A percentile compares a stretch with the other conserved stretches of the same genome.
Evolutionary conservation across 2,797 vertebrate genomes (phyloP).

Genomic region (Cossypha caffra): DNA sequence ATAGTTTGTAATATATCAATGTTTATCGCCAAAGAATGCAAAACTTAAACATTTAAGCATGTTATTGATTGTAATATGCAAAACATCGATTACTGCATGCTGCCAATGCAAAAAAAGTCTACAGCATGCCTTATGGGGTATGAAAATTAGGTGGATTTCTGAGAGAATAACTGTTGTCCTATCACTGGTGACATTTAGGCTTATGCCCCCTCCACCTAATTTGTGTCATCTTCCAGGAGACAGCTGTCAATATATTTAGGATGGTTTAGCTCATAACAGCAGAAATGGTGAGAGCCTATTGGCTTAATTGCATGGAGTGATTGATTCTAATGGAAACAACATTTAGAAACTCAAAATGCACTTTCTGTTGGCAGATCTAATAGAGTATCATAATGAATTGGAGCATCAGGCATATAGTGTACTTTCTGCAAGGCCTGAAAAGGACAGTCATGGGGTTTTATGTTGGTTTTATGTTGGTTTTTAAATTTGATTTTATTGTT

Average conservation of each 20-base stretch:
- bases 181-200: slow-evolving; percentile 81
- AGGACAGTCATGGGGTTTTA: slow-evolving; percentile 15
- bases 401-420: slow-evolving; percentile 36
- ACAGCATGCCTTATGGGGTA: slow-evolving; percentile 83
- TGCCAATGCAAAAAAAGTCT: slow-evolving; percentile 89
- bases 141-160: slow-evolving; percentile 80
- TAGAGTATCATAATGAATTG: slow-evolving; percentile 74
- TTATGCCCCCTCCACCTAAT: slow-evolving; percentile 75
- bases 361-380: slow-evolving; percentile 78
- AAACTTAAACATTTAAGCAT: slow-evolving; percentile 81
- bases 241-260: slow-evolving; percentile 91
- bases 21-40: slow-evolving; percentile 80
- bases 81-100: slow-evolving; percentile 87
- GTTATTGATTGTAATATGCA: slow-evolving; percentile 81
- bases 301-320: slow-evolving; percentile 91
- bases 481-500: slow-evolving; percentile 35
- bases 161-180: slow-evolving; percentile 68
- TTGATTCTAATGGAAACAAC: slow-evolving; percentile 91
- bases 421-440: slow-evolving; percentile 35
- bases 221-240: slow-evolving; percentile 77
- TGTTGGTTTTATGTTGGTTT: not conserved
- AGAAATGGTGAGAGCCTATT: slow-evolving; percentile 87
- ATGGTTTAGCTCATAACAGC: slow-evolving; percentile 86
- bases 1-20: slow-evolving; percentile 81
- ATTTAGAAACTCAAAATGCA: slow-evolving; percentile 82